Conservation (phyloP, 2,888 invertebrate genomes). For the Napeogenes inachia region DNA sequence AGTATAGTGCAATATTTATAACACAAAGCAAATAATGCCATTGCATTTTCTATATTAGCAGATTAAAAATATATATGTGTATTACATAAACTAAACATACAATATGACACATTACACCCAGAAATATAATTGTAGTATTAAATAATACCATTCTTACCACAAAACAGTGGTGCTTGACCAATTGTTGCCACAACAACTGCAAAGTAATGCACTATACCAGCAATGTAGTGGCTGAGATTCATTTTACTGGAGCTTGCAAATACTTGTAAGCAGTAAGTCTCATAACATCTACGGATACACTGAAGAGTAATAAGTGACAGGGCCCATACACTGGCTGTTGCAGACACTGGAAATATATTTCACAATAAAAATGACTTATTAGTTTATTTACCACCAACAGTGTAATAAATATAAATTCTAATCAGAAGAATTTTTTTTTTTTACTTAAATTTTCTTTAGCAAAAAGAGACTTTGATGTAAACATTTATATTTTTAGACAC, state of each 20-base stretch:
- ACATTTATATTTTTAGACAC: no score
- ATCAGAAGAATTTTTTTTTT: no score
- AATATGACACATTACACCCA: not conserved
- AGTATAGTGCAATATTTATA: slow-evolving; percentile 23
- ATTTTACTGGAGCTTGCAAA: slow-evolving; percentile 87
- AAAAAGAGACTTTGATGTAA: no score
- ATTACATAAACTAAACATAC: no score
- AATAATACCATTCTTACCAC: slow-evolving; percentile 51
- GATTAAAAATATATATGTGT: no score
- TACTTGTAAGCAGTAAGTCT: slow-evolving; percentile 87
- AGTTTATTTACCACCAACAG: no score
- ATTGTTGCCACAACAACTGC: slow-evolving; percentile 81
- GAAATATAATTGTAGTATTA: not conserved
- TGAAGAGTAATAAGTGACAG: slow-evolving; percentile 81
- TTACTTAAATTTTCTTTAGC: no score
- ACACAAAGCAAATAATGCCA: slow-evolving; percentile 9
- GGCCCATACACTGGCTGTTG: slow-evolving; percentile 78
- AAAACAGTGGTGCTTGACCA: slow-evolving; percentile 84
- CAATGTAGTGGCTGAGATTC: slow-evolving; percentile 85
- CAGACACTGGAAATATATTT: slow-evolving; percentile 70
- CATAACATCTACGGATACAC: slow-evolving; percentile 85
- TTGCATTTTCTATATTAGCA: no score
- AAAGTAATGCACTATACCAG: slow-evolving; percentile 88
- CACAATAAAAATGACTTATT: no score
- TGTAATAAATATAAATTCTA: no score